Base-by-base conservation (phyloP, 2,797 vertebrate species). In the Miichthys miiuy region DNA sequence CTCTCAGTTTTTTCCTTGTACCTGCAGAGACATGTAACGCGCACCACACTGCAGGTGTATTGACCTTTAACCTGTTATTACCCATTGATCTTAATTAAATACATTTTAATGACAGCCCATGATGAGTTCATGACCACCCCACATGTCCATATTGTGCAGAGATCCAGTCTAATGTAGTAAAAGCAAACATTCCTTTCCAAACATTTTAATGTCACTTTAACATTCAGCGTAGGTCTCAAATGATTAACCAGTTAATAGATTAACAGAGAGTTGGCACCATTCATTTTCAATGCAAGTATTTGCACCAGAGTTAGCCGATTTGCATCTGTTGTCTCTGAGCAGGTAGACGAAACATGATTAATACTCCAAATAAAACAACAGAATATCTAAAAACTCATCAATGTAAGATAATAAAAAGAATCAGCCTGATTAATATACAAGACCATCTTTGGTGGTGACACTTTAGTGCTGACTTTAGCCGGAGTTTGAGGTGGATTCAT, bases 1-100 rank as follows among this genome's bases (percentile, higher is more conserved):
- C n/a, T 50, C 4, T 21, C 4, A 63, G 1, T 3, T 27, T 38
- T 68, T 78, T 34, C 64, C n/a, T 58, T 72, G 41, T 47, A n/a
- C 57, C 50, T 87, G 79, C 81, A 71, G 50, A 78, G 44, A 18
- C 10, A 38, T 23, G 18, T 25, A 0, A 52, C 11, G n/a, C 55
- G 27, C 23, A 12, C 13, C 23, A 41, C 7, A 34, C 7, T 46
- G 25, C 10, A 21, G 21, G 1, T 48, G 14, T 27, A 34, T 14
- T 52, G 18, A 20, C n/a, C 17, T 50, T 16, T 21, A 21, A 20
- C n/a, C 5, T 10, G 9, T 52, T 64, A 0, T 25, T 51, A 21
- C 9, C 9, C 5, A 44, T 44, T 44, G 13, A 12, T 34, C 23
- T 46, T 56, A 1, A 65, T 6, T 64, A 20, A 41, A 23, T 27